Percentiles rank a stretch among this genome's conserved stretches.
Evolutionary conservation across 2,113 vertebrate genomes (phyloP).

Genomic region (Athene cunicularia): DNA sequence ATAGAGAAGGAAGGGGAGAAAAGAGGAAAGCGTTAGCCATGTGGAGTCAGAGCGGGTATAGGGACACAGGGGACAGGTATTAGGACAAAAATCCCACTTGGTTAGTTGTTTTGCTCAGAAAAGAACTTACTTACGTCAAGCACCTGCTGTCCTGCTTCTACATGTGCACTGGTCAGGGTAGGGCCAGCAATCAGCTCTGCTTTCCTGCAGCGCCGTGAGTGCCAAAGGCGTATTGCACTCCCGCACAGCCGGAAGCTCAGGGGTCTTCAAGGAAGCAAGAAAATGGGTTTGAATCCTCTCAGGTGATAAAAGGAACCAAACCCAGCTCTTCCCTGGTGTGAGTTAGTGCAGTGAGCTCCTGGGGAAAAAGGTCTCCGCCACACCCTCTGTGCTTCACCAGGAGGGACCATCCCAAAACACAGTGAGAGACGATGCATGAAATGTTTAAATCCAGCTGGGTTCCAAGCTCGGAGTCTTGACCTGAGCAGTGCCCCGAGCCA

Average conservation of each 20-base stretch:
- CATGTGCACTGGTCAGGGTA: background rate
- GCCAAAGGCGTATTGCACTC: rapidly evolving
- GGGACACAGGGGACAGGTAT: background rate
- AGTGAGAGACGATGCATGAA: background rate
- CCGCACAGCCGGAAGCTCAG: background rate
- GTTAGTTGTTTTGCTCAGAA: background rate
- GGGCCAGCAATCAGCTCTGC: background rate
- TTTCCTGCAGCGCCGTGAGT: background rate
- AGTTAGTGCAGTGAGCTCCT: background rate
- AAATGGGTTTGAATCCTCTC: background rate
- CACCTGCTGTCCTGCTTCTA: background rate
- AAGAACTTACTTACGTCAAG: background rate
- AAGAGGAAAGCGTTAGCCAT: background rate
- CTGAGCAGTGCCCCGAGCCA: background rate
- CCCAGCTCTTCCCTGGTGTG: background rate
- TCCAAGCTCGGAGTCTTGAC: background rate
- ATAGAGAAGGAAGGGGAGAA: background rate
- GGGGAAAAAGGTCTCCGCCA: background rate
- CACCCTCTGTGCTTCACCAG: background rate
- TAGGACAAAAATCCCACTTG: background rate
- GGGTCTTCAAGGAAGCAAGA: background rate
- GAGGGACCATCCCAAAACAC: background rate
- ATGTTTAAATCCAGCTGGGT: background rate
- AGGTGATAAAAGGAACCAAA: background rate
- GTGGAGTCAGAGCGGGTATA: background rate